Conservation (phyloP, 2,797 vertebrate species). For the Triplophysa yarkandensis region DNA sequence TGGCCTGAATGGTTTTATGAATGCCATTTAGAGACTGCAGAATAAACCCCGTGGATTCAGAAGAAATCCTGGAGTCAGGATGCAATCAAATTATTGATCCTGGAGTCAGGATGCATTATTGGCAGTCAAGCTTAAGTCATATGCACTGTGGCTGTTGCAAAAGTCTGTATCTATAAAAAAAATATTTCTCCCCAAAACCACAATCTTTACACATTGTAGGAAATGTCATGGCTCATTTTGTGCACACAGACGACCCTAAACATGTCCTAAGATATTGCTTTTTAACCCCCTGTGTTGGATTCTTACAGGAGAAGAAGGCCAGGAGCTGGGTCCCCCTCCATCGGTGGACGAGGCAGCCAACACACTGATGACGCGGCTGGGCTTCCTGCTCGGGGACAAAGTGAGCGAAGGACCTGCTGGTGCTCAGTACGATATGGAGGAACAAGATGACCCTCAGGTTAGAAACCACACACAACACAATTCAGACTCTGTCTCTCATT, state of each 20-base stretch:
- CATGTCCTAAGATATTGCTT: background rate
- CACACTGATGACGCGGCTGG: slow-evolving; percentile 95
- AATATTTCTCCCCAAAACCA: background rate
- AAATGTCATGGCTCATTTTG: background rate
- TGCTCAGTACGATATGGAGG: slow-evolving; percentile 82
- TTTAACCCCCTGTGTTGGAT: background rate
- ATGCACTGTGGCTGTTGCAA: background rate
- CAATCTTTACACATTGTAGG: background rate
- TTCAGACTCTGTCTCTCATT: no score
- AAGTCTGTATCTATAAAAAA: background rate
- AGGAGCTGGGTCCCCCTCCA: slow-evolving; percentile 90
- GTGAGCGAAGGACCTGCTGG: slow-evolving; percentile 79
- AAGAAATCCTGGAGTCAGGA: background rate
- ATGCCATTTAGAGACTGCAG: background rate
- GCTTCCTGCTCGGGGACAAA: slow-evolving; percentile 95
- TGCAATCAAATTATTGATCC: no score
- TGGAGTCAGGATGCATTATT: background rate
- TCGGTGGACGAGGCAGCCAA: slow-evolving; percentile 95
- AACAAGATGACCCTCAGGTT: slow-evolving; percentile 89
- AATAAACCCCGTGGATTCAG: background rate
- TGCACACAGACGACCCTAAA: background rate
- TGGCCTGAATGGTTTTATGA: background rate
- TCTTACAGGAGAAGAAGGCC: slow-evolving; percentile 81
- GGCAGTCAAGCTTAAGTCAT: background rate
- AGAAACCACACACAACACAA: background rate